A percentile compares a stretch with the other conserved stretches of the same genome.
phyloP scores from a whole-genome alignment of 1,140 invertebrate species.

The Panagrolaimus sp. region DNA sequence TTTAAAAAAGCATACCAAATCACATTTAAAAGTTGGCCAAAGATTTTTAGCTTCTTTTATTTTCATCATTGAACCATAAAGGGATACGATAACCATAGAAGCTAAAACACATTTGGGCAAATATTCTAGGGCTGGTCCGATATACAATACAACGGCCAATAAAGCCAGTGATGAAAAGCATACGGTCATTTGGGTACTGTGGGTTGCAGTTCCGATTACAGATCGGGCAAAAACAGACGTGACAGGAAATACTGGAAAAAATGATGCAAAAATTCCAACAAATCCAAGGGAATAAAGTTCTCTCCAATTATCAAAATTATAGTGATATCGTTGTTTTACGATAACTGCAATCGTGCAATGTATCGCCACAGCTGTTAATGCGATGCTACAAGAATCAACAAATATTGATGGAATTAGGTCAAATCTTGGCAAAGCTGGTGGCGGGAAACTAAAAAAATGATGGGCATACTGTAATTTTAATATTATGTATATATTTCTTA shows the following conservation, averaged over 20 bases:
- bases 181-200: constrained; percentile 53
- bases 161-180: constrained; percentile 54
- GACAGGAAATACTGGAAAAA: constrained; percentile 59
- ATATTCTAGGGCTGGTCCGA: constrained; percentile 54
- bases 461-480: too few species aligned
- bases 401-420: constrained; percentile 52
- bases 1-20: constrained; percentile 40
- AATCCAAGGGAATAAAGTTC: constrained; percentile 56
- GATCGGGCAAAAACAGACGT: constrained; percentile 57
- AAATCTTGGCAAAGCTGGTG: constrained; percentile 49
- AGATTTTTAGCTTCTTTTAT: constrained; percentile 45
- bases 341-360: constrained; percentile 57
- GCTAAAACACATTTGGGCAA: constrained; percentile 57
- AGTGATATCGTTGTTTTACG: constrained; percentile 56
- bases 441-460: constrained; percentile 46
- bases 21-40: constrained; percentile 57
- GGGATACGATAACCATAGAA: constrained; percentile 52
- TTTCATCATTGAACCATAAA: constrained; percentile 47
- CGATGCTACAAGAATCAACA: constrained; percentile 46
- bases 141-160: constrained; percentile 52
- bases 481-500: constrained; percentile 23
- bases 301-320: constrained; percentile 57
- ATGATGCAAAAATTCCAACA: constrained; percentile 53
- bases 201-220: constrained; percentile 50
- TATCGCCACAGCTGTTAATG: constrained; percentile 52